These are phyloP conservation scores for Macaca mulatta DNA, from an alignment of 2,113 vertebrate species.

Conservation along the genomic window DNA sequence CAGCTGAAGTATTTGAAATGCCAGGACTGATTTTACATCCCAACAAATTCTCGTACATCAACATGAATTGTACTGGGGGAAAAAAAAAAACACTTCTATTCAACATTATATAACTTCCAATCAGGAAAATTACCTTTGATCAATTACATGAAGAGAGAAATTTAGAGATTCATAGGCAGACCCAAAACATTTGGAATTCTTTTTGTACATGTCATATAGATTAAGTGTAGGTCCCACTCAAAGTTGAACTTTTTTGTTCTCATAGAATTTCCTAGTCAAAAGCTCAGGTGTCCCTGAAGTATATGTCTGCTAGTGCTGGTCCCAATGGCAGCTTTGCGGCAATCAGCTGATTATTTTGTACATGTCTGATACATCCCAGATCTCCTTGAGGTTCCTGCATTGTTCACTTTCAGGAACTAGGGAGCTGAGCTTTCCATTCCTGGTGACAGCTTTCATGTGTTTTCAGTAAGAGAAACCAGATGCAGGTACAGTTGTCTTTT, in stretches of 20 bases:
- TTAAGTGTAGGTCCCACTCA: accelerated
- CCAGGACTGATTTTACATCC: not conserved
- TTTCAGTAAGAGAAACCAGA: slow-evolving; percentile 77
- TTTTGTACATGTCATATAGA: accelerated
- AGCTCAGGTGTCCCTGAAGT: accelerated
- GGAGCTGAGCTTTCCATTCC: slow-evolving; percentile 63
- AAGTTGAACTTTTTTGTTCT: not conserved
- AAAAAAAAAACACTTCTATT: not conserved
- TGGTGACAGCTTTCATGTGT: slow-evolving; percentile 70
- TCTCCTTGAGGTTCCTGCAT: slow-evolving; percentile 24
- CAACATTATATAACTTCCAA: not conserved
- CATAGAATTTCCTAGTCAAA: accelerated
- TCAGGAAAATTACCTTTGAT: slow-evolving; percentile 27
- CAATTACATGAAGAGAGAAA: slow-evolving; percentile 49
- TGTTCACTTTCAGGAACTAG: slow-evolving; percentile 65
- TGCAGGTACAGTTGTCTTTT: slow-evolving; percentile 79
- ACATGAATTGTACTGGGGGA: accelerated
- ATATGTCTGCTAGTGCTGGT: not conserved
- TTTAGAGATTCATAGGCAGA: slow-evolving; percentile 52
- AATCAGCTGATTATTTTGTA: not conserved
- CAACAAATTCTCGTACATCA: accelerated
- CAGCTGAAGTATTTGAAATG: too few species aligned
- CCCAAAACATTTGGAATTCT: slow-evolving; percentile 30
- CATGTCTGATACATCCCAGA: slow-evolving; percentile 19
- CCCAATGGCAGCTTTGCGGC: accelerated